These are phyloP conservation scores for Drosophila quinaria DNA, from an alignment of 2,888 invertebrate species.

Conservation along the genomic window DNA sequence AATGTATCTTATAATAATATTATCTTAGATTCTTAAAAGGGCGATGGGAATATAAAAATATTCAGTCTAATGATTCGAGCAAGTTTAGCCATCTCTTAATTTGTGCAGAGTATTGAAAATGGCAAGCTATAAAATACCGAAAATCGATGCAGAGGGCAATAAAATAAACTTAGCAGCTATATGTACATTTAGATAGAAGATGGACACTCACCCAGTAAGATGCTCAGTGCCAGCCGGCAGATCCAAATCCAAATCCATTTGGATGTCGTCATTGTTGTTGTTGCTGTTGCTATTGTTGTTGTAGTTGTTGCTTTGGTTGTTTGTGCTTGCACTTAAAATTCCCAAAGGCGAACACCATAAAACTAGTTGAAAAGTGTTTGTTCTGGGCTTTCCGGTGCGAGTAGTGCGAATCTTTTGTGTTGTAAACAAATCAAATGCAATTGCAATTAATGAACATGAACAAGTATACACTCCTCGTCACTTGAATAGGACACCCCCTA, in stretches of 20 bases:
- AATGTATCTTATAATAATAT: too few species aligned
- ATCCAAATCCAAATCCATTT: slow-evolving; percentile 69
- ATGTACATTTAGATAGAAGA: slow-evolving; percentile 17
- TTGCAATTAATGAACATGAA: slow-evolving; percentile 67
- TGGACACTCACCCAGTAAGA: slow-evolving; percentile 75
- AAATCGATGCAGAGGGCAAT: slow-evolving; percentile 67
- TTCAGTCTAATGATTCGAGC: too few species aligned
- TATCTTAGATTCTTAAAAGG: too few species aligned
- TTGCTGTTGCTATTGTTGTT: slow-evolving; percentile 72
- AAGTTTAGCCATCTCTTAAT: not conserved
- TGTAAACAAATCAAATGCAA: slow-evolving; percentile 73
- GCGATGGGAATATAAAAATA: too few species aligned
- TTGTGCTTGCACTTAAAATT: slow-evolving; percentile 72
- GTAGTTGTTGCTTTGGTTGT: slow-evolving; percentile 64
- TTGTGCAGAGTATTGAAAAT: slow-evolving; percentile 13
- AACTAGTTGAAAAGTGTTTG: slow-evolving; percentile 45
- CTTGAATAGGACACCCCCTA: too few species aligned
- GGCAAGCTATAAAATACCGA: slow-evolving; percentile 52
- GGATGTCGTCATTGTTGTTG: slow-evolving; percentile 81
- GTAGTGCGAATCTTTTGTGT: slow-evolving; percentile 25
- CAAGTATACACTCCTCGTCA: too few species aligned
- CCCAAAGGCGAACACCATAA: slow-evolving; percentile 47
- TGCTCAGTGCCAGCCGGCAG: slow-evolving; percentile 67
- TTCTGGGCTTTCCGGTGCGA: slow-evolving; percentile 28
- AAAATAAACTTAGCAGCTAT: slow-evolving; percentile 58